Conservation (phyloP, 2,113 vertebrate genomes). For the Silurus meridionalis region DNA sequence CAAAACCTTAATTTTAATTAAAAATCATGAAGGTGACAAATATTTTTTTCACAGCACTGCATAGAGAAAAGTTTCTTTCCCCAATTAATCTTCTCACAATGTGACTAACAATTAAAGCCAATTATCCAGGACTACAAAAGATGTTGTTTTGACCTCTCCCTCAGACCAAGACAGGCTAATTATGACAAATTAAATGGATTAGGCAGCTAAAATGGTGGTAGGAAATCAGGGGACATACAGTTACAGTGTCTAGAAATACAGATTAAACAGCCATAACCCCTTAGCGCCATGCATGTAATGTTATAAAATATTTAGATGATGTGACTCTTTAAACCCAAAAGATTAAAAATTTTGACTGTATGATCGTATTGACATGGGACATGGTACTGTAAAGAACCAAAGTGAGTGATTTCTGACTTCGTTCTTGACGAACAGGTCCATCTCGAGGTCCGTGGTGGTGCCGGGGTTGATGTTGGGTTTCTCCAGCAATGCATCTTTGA, state of each 20-base stretch:
- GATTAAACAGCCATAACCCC: neutral
- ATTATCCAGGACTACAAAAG: neutral
- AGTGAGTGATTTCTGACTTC: slow-evolving; percentile 58
- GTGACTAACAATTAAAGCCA: slow-evolving; percentile 3
- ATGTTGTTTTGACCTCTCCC: neutral
- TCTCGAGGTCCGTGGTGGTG: slow-evolving; percentile 64
- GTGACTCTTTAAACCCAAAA: neutral
- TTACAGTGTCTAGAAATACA: neutral
- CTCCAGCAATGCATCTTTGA: slow-evolving; percentile 79
- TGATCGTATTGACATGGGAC: neutral
- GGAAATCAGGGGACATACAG: neutral
- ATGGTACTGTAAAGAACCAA: neutral
- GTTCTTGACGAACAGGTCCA: slow-evolving; percentile 69
- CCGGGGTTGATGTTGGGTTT: slow-evolving; percentile 58
- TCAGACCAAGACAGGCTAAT: neutral
- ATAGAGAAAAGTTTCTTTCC: neutral
- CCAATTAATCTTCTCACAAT: neutral
- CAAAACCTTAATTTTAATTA: no score
- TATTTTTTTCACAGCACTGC: neutral
- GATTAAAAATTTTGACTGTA: neutral
- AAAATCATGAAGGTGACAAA: neutral
- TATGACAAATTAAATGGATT: neutral
- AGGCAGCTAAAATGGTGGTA: neutral
- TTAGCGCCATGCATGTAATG: no score
- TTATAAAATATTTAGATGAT: neutral